Evolutionary conservation across 2,113 vertebrate genomes (phyloP).

Genomic region (Ciconia boyciana): DNA sequence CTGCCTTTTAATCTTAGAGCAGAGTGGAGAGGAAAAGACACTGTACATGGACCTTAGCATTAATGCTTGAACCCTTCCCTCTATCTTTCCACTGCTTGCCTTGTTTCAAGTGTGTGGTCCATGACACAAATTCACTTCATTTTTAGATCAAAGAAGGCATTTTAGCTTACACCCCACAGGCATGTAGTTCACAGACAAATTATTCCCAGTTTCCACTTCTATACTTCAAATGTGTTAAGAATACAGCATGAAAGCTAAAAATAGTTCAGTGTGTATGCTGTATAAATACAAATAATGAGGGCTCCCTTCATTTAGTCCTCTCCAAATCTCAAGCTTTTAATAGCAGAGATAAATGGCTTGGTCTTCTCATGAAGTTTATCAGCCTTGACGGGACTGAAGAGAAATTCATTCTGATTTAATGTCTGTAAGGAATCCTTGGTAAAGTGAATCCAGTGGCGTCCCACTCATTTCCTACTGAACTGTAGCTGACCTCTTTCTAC

Average conservation of each 20-base stretch:
- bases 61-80: background rate
- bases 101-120: constrained; percentile 52
- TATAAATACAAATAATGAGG: constrained; percentile 13
- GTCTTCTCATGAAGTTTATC: constrained; percentile 34
- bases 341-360: constrained; percentile 4
- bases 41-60: background rate
- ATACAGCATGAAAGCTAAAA: constrained; percentile 30
- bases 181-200: constrained; percentile 49
- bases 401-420: constrained; percentile 28
- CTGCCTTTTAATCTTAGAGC: background rate
- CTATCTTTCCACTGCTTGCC: background rate
- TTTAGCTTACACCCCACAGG: constrained; percentile 41
- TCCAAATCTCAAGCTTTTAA: constrained; percentile 2
- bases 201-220: constrained; percentile 48
- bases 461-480: constrained; percentile 10
- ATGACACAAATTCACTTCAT: constrained; percentile 25
- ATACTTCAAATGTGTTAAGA: constrained; percentile 28
- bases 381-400: constrained; percentile 11
- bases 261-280: background rate
- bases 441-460: background rate
- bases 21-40: background rate
- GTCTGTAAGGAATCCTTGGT: background rate
- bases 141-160: constrained; percentile 50
- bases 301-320: background rate
- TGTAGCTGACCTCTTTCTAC: background rate